These are phyloP conservation scores for Illadopsis cleaveri DNA, from an alignment of 2,113 vertebrate genomes.

Conservation along the genomic window DNA sequence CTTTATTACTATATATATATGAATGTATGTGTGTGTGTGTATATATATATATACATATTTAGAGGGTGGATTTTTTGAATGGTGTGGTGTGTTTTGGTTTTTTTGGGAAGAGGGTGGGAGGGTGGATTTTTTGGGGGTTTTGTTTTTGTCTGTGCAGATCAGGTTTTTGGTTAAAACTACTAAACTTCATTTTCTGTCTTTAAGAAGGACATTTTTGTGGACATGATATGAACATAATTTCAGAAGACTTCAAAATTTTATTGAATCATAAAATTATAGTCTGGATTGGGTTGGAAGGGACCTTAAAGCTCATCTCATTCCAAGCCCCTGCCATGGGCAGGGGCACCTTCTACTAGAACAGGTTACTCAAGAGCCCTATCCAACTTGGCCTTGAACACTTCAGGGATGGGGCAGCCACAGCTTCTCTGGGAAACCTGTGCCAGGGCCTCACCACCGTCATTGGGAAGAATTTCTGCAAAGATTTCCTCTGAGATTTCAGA, in stretches of 20 bases:
- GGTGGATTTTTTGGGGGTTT: not conserved
- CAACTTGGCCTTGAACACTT: not conserved
- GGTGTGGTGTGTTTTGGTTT: not conserved
- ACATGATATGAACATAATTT: not conserved
- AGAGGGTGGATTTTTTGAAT: no score
- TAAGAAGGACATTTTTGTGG: not conserved
- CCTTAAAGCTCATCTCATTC: not conserved
- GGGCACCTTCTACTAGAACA: not conserved
- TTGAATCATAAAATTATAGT: not conserved
- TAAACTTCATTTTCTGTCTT: not conserved
- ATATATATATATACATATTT: no score
- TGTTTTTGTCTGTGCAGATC: not conserved
- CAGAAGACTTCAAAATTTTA: not conserved
- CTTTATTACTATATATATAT: not conserved
- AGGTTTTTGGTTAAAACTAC: not conserved
- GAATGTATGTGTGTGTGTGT: no score
- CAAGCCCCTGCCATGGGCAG: not conserved
- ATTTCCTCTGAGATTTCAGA: not conserved
- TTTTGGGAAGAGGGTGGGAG: accelerated
- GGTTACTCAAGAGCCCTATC: no score
- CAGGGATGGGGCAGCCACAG: not conserved
- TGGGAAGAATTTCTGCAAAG: not conserved
- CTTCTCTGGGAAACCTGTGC: not conserved
- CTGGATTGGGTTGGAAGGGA: not conserved
- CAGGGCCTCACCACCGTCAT: no score